These are phyloP conservation scores for Holothuria scabra DNA, from an alignment of 53 echinoderm and acorn worm genomes.

Conservation along the genomic window DNA sequence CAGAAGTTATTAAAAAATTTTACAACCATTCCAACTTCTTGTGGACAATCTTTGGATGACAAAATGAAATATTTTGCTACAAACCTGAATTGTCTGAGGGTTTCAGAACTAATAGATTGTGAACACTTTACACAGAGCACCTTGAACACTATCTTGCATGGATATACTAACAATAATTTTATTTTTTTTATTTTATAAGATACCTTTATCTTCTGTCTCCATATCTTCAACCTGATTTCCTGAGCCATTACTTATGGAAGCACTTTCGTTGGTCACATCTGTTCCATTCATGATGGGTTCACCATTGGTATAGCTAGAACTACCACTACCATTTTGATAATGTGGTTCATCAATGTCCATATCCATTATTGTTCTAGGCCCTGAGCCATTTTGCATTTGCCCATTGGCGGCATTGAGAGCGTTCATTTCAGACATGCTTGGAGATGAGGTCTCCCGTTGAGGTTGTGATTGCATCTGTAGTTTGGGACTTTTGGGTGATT, in stretches of 20 bases:
- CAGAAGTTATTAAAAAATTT: no score
- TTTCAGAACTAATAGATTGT: no score
- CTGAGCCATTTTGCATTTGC: constrained; percentile 82
- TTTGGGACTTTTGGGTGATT: constrained; percentile 52
- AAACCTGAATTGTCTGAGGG: no score
- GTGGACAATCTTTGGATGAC: no score
- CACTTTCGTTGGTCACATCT: constrained; percentile 68
- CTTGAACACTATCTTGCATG: no score
- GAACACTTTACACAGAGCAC: no score
- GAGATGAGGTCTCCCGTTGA: constrained; percentile 56
- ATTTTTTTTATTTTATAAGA: background rate
- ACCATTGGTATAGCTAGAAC: constrained; percentile 54
- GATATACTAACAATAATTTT: no score
- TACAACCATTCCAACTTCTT: no score
- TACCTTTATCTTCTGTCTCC: constrained; percentile 97
- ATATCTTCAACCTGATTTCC: constrained; percentile 84
- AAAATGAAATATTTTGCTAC: no score
- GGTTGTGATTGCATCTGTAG: constrained; percentile 54
- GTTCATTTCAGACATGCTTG: constrained; percentile 79
- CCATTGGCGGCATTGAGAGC: constrained; percentile 86
- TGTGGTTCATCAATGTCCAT: constrained; percentile 73
- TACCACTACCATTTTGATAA: constrained; percentile 29
- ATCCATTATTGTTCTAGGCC: constrained; percentile 26
- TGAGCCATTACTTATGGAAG: constrained; percentile 82
- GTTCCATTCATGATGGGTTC: constrained; percentile 56